Evolutionary conservation across 2,113 vertebrate species (phyloP).

Genomic region (Platanista minor): DNA sequence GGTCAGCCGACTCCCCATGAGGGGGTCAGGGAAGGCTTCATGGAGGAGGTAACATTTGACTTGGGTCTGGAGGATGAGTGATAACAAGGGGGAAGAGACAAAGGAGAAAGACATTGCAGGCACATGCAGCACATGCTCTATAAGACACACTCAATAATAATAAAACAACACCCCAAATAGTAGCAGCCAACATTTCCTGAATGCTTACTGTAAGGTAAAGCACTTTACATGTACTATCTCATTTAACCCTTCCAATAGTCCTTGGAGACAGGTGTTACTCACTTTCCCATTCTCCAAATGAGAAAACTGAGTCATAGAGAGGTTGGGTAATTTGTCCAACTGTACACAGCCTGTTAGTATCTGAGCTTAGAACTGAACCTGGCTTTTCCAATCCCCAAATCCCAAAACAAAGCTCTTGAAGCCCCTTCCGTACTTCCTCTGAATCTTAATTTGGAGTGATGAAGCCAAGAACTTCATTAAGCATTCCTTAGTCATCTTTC

Average conservation of each 20-base stretch:
- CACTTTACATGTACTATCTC: not conserved
- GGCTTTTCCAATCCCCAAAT: not conserved
- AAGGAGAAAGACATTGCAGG: not conserved
- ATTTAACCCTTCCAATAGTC: not conserved
- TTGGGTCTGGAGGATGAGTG: not conserved
- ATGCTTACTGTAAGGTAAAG: not conserved
- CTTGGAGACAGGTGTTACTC: not conserved
- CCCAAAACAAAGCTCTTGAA: not conserved
- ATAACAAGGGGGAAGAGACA: not conserved
- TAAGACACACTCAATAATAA: not conserved
- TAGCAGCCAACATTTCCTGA: not conserved
- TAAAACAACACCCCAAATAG: not conserved
- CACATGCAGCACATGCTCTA: not conserved
- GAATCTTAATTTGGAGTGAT: not conserved
- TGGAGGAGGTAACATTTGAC: not conserved
- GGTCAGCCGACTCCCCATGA: not conserved
- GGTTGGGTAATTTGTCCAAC: not conserved
- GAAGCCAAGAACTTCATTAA: not conserved
- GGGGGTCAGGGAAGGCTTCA: not conserved
- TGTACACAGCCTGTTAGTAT: not conserved
- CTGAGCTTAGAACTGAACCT: not conserved
- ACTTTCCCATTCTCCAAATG: not conserved
- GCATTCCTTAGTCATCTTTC: not conserved
- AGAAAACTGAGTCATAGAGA: not conserved
- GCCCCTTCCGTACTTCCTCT: not conserved